Evolutionary conservation across 2,113 vertebrate genomes (phyloP).

Genomic region (Grallaria varia): DNA sequence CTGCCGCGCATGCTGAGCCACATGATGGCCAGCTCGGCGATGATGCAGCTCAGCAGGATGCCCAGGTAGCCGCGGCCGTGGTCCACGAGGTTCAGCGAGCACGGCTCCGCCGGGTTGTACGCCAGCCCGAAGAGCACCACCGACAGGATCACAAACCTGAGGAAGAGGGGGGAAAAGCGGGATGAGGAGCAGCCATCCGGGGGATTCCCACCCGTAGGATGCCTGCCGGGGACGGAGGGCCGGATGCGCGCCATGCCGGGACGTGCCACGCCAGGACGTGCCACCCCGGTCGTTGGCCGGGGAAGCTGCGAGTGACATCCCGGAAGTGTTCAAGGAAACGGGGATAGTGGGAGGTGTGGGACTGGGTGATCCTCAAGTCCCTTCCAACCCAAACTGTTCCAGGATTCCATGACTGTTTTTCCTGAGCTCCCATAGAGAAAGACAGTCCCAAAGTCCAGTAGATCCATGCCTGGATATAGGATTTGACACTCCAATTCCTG

Average conservation of each 20-base stretch:
- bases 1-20: conserved; percentile 99
- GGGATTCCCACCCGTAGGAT: too few relatives aligned
- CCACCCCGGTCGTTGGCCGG: too few relatives aligned
- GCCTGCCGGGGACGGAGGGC: too few relatives aligned
- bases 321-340: background rate
- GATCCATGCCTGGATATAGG: too few relatives aligned
- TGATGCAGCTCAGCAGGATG: conserved; percentile 97
- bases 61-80: conserved; percentile 97
- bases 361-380: too few relatives aligned
- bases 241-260: too few relatives aligned
- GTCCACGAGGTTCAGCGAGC: conserved; percentile 94
- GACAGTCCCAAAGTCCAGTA: background rate
- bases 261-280: too few relatives aligned
- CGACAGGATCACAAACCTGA: conserved; percentile 97
- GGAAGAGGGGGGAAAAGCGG: too few relatives aligned
- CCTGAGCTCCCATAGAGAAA: too few relatives aligned
- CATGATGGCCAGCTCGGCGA: conserved; percentile 98
- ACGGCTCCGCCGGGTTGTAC: conserved; percentile 90
- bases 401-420: background rate
- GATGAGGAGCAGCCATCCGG: too few relatives aligned
- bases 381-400: background rate
- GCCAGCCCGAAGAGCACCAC: conserved; percentile 97
- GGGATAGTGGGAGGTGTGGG: background rate
- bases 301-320: too few relatives aligned
- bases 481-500: too few relatives aligned